phyloP scores from a whole-genome alignment of 2,888 invertebrate genomes.

The Aleiodes leptofemur region DNA sequence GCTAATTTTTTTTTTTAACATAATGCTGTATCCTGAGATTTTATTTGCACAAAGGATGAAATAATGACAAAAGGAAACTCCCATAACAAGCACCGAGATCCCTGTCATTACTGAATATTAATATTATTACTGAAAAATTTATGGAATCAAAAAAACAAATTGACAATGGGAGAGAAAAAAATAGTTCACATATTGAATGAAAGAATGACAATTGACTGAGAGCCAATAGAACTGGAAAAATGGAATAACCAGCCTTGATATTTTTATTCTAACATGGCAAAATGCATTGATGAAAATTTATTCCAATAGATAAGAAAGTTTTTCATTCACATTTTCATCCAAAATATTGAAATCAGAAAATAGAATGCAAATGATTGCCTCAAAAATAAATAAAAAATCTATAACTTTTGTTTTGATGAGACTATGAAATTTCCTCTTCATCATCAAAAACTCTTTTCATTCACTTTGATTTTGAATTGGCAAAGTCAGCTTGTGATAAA shows the following conservation, averaged over 20 bases:
- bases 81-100: background rate
- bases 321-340: no score
- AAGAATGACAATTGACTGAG: background rate
- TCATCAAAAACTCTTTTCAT: conserved; percentile 45
- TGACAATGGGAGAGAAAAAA: background rate
- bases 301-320: background rate
- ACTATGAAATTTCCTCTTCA: conserved; percentile 4
- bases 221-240: background rate
- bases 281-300: background rate
- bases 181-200: background rate
- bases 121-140: background rate
- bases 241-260: background rate
- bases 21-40: no score
- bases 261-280: background rate
- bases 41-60: no score
- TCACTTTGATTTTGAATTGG: conserved; percentile 51
- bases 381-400: background rate
- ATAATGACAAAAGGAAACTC: no score
- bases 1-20: no score
- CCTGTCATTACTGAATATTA: no score
- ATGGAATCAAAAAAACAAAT: background rate
- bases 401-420: background rate
- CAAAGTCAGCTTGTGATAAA: conserved; percentile 47
- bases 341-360: background rate
- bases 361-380: background rate